Evolutionary conservation across 2,113 vertebrate species (phyloP).

Genomic region (Cnemophilus loriae): DNA sequence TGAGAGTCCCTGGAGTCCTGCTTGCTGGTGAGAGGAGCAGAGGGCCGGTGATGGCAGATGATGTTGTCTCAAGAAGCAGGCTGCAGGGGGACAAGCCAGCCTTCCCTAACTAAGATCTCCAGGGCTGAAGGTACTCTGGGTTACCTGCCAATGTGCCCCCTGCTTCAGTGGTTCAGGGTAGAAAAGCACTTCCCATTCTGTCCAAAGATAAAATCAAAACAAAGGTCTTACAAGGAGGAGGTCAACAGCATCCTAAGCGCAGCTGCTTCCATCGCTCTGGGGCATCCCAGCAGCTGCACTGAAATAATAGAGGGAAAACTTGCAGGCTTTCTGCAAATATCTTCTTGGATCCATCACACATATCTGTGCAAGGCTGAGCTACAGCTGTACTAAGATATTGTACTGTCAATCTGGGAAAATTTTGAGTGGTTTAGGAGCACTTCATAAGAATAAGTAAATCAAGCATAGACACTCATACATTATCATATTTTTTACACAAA

Average conservation of each 20-base stretch:
- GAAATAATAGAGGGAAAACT: background rate
- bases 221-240: background rate
- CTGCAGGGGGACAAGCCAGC: background rate
- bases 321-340: background rate
- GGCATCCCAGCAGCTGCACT: background rate
- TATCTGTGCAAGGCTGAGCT: background rate
- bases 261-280: accelerated
- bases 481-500: background rate
- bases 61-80: too few relatives aligned
- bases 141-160: background rate
- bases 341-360: background rate
- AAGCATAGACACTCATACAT: background rate
- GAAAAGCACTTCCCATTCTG: background rate
- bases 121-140: background rate
- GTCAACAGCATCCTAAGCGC: background rate
- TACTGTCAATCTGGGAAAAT: background rate
- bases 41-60: too few relatives aligned
- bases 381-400: background rate
- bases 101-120: accelerated
- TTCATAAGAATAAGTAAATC: background rate
- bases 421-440: background rate
- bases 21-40: background rate
- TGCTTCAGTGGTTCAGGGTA: background rate
- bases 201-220: background rate
- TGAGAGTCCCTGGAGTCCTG: background rate